A percentile compares a stretch with the other conserved stretches of the same genome.
These are phyloP conservation scores for Noctua janthina DNA, from an alignment of 2,888 invertebrate species.

Conservation along the genomic window DNA sequence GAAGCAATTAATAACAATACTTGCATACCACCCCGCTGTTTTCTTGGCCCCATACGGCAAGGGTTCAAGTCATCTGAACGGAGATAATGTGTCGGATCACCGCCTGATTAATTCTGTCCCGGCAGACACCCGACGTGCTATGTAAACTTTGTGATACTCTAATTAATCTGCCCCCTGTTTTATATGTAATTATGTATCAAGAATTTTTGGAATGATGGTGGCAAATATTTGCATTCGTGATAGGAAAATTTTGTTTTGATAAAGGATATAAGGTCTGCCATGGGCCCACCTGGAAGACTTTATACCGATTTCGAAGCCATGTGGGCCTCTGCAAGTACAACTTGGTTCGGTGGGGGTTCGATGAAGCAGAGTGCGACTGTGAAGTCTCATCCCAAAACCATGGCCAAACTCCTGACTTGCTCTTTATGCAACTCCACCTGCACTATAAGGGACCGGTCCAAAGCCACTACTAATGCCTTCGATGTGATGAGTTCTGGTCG, in stretches of 20 bases:
- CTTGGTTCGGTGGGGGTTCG: too few relatives aligned
- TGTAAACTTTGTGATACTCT: slow-evolving; percentile 64
- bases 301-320: too few relatives aligned
- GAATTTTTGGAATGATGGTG: slow-evolving; percentile 44
- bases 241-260: background rate
- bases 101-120: slow-evolving; percentile 83
- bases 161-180: slow-evolving; percentile 68
- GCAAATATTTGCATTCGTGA: background rate
- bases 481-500: background rate
- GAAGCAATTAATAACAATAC: background rate
- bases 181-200: slow-evolving; percentile 45
- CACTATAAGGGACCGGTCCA: too few relatives aligned
- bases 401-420: too few relatives aligned
- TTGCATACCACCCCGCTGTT: slow-evolving; percentile 33
- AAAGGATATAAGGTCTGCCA: background rate
- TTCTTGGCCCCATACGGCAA: slow-evolving; percentile 63
- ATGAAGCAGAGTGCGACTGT: too few relatives aligned
- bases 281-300: background rate
- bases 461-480: too few relatives aligned
- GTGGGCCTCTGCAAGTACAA: too few relatives aligned
- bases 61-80: slow-evolving; percentile 76
- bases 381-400: too few relatives aligned
- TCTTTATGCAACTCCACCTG: too few relatives aligned
- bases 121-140: slow-evolving; percentile 64
- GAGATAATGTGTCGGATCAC: slow-evolving; percentile 78